Conservation (phyloP, 1,140 invertebrate genomes). For the Trichonephila clavata region DNA sequence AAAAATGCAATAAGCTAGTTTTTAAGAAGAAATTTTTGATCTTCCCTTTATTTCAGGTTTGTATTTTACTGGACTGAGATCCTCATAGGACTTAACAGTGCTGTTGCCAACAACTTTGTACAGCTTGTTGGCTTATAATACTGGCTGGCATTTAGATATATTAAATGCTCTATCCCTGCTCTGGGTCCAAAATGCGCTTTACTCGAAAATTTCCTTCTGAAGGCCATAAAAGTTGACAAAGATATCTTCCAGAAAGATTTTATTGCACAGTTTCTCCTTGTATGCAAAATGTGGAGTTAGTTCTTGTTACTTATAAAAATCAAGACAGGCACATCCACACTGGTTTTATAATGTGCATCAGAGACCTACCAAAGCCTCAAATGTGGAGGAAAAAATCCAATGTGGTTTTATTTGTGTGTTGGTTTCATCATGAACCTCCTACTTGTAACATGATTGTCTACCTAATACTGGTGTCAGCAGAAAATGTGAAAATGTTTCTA, state of each 20-base stretch:
- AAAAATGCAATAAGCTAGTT: too few species aligned
- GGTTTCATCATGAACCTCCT: neutral
- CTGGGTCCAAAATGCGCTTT: conserved; percentile 66
- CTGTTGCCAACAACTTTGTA: conserved; percentile 59
- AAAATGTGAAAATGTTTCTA: conserved; percentile 34
- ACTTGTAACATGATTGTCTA: neutral
- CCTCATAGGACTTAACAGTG: conserved; percentile 65
- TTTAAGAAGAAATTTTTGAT: too few species aligned
- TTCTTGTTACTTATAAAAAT: neutral
- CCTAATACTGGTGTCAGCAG: neutral
- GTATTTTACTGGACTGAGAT: conserved; percentile 55
- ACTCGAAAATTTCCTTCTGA: conserved; percentile 38
- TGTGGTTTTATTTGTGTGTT: neutral
- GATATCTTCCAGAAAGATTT: conserved; percentile 34
- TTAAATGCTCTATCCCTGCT: conserved; percentile 63
- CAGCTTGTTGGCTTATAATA: conserved; percentile 54
- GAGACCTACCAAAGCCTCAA: conserved; percentile 42
- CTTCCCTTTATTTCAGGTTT: conserved; percentile 27
- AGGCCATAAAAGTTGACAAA: conserved; percentile 54
- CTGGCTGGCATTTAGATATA: conserved; percentile 65
- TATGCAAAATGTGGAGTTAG: neutral
- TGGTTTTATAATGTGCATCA: conserved; percentile 40
- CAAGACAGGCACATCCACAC: neutral
- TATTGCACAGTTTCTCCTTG: conserved; percentile 39
- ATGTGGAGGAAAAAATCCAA: neutral